These are phyloP conservation scores for Callyntrura guangdongensis DNA, from an alignment of 2,888 invertebrate genomes.

Conservation along the genomic window DNA sequence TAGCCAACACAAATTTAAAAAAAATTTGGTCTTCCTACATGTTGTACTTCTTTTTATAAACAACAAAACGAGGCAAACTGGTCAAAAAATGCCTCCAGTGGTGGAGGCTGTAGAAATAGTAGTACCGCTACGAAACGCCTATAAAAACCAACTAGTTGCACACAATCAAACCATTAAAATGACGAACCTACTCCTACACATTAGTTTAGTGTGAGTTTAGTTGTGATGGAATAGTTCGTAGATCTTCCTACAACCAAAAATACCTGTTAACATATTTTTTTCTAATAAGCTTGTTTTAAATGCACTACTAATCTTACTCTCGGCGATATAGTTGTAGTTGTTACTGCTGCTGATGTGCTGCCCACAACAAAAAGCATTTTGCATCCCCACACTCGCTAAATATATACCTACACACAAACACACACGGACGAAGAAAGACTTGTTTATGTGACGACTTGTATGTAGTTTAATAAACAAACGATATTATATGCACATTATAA, in stretches of 20 bases:
- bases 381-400: not conserved
- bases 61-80: not conserved
- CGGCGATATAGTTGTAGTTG: too few relatives aligned
- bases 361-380: slow-evolving; percentile 15
- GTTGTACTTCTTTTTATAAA: not conserved
- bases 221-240: too few relatives aligned
- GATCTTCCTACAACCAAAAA: slow-evolving; percentile 3
- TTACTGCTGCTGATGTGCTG: not conserved
- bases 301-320: not conserved
- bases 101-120: too few relatives aligned
- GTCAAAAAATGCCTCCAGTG: slow-evolving; percentile 6
- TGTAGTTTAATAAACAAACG: slow-evolving; percentile 16
- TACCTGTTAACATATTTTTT: slow-evolving; percentile 5
- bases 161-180: slow-evolving; percentile 47
- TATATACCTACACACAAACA: not conserved
- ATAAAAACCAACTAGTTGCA: slow-evolving; percentile 36
- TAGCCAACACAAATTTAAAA: not conserved
- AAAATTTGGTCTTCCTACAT: not conserved
- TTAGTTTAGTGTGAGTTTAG: slow-evolving; percentile 8
- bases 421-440: not conserved
- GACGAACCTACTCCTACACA: slow-evolving; percentile 47
- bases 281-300: slow-evolving; percentile 5
- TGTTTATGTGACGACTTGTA: not conserved
- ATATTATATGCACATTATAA: too few relatives aligned
- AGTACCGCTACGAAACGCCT: slow-evolving; percentile 1